phyloP scores from a whole-genome alignment of 2,888 invertebrate genomes.

The Drosophila neutralis region DNA sequence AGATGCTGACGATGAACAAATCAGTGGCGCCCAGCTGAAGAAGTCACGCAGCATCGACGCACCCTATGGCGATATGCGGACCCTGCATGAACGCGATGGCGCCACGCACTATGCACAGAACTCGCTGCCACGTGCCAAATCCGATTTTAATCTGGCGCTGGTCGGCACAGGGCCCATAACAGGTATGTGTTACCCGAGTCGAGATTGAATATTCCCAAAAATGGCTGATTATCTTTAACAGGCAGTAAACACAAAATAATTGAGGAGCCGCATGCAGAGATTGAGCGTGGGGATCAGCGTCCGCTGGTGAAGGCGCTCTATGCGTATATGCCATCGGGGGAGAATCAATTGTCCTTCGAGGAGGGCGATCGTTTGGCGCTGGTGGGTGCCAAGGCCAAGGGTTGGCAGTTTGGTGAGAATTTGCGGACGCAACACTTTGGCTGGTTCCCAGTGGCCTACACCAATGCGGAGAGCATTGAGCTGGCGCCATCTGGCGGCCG shows the following conservation, averaged over 20 bases:
- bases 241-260: constrained; percentile 71
- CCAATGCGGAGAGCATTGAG: constrained; percentile 89
- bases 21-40: constrained; percentile 87
- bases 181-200: constrained; percentile 28
- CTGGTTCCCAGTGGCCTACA: constrained; percentile 98
- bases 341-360: constrained; percentile 96
- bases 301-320: constrained; percentile 94
- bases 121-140: constrained; percentile 90
- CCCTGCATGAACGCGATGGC: constrained; percentile 85
- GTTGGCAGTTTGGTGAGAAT: constrained; percentile 99
- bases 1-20: constrained; percentile 86
- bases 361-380: constrained; percentile 95
- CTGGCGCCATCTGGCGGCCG: constrained; percentile 36
- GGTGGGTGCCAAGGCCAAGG: constrained; percentile 95
- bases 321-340: constrained; percentile 94
- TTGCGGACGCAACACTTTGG: constrained; percentile 95
- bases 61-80: constrained; percentile 92
- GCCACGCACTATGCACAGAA: constrained; percentile 84
- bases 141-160: constrained; percentile 92
- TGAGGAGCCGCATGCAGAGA: constrained; percentile 51
- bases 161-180: constrained; percentile 57
- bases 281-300: constrained; percentile 87
- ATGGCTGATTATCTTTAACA: constrained; percentile 10
- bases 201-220: not conserved
- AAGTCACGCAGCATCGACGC: constrained; percentile 96